phyloP scores from a whole-genome alignment of 2,797 vertebrate genomes.

The Lindbergichthys nudifrons region DNA sequence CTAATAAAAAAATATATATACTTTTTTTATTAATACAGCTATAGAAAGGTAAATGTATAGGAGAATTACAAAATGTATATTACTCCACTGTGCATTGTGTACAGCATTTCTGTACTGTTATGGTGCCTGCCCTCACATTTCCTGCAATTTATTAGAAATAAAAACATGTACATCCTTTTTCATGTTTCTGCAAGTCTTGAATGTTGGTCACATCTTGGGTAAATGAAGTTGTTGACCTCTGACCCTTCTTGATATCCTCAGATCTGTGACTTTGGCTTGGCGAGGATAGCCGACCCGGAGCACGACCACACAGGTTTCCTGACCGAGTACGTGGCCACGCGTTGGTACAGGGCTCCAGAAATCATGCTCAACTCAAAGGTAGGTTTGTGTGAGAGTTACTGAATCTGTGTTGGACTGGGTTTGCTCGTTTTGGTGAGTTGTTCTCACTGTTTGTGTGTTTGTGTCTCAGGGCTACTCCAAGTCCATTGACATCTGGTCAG shows the following conservation, averaged over 20 bases:
- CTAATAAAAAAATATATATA: not conserved
- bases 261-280: slow-evolving; percentile 96
- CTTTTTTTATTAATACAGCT: not conserved
- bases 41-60: not conserved
- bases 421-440: not conserved
- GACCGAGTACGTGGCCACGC: slow-evolving; percentile 94
- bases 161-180: not conserved
- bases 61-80: not conserved
- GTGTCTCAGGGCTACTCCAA: slow-evolving; percentile 90
- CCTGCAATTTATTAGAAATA: not conserved
- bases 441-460: slow-evolving; percentile 26
- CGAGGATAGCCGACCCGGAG: slow-evolving; percentile 91
- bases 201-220: not conserved
- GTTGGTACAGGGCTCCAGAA: slow-evolving; percentile 96
- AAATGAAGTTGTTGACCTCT: slow-evolving; percentile 4
- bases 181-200: not conserved
- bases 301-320: slow-evolving; percentile 92
- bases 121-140: not conserved
- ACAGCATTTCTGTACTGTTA: not conserved
- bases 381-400: not conserved
- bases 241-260: slow-evolving; percentile 52
- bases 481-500: slow-evolving; percentile 96
- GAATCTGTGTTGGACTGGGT: not conserved
- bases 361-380: slow-evolving; percentile 97
- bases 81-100: not conserved